Conservation (phyloP, 2,113 vertebrate species). For the Chionomys nivalis region DNA sequence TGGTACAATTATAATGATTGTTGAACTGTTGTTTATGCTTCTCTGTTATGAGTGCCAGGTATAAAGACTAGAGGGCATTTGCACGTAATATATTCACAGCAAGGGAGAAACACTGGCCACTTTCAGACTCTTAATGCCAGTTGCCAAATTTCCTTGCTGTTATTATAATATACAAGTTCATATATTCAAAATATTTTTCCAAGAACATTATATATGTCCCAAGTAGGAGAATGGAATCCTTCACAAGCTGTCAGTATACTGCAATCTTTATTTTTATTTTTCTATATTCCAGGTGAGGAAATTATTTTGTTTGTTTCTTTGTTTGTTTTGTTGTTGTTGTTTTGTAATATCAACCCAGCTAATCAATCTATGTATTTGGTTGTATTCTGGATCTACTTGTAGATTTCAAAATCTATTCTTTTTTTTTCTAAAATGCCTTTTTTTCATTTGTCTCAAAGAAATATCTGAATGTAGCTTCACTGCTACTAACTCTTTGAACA, state of each 20-base stretch:
- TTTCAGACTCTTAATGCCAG: not conserved
- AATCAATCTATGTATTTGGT: not conserved
- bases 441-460: not conserved
- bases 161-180: not conserved
- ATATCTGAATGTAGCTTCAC: not conserved
- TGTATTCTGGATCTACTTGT: not conserved
- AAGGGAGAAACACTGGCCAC: not conserved
- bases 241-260: not conserved
- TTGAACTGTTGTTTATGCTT: constrained; percentile 21
- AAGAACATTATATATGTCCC: not conserved
- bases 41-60: not conserved
- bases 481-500: not conserved
- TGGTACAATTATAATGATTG: constrained; percentile 40
- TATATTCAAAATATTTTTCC: constrained; percentile 22
- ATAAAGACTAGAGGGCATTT: not conserved
- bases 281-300: not conserved
- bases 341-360: not conserved
- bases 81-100: not conserved
- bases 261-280: not conserved
- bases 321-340: not conserved
- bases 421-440: not conserved
- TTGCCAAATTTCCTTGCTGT: not conserved
- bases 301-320: not conserved
- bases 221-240: not conserved
- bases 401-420: not conserved